These are phyloP conservation scores for Notothenia rossii DNA, from an alignment of 2,113 vertebrate genomes.

Conservation along the genomic window DNA sequence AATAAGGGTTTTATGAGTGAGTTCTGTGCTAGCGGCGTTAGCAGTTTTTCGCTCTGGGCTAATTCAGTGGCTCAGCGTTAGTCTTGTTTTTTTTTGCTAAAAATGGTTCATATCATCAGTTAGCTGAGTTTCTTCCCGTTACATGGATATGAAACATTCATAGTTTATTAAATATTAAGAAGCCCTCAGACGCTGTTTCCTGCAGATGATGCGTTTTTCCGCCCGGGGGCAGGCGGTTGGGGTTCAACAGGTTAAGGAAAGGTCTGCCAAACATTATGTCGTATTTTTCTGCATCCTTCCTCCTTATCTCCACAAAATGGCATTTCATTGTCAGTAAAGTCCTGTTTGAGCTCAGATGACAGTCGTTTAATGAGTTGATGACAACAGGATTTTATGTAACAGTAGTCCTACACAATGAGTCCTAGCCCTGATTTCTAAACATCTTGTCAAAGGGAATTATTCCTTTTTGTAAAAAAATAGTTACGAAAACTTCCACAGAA, in stretches of 20 bases:
- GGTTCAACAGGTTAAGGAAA: neutral
- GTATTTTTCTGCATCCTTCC: slow-evolving; percentile 6
- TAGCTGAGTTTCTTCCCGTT: no score
- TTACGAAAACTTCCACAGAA: slow-evolving; percentile 8
- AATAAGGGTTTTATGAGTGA: no score
- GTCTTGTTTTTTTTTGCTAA: no score
- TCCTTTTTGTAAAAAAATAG: slow-evolving; percentile 17
- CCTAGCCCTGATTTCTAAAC: neutral
- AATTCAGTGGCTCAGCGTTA: no score
- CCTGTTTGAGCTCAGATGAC: neutral
- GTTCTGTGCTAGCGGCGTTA: no score
- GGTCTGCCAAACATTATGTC: neutral
- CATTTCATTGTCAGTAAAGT: neutral
- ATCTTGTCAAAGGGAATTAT: slow-evolving; percentile 17
- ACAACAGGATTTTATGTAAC: slow-evolving; percentile 30
- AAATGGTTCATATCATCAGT: no score
- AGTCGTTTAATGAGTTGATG: neutral
- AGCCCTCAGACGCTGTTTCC: no score
- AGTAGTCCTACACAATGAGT: neutral
- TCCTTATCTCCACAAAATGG: neutral
- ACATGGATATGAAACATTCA: no score
- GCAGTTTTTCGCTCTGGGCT: no score
- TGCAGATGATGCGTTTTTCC: no score
- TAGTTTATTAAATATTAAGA: no score
- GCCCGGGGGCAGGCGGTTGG: no score